Evolutionary conservation across 2,888 invertebrate species (phyloP), one percentile per base, ranked within the genome.

Genomic region (Acanthosepion lycidas): DNA sequence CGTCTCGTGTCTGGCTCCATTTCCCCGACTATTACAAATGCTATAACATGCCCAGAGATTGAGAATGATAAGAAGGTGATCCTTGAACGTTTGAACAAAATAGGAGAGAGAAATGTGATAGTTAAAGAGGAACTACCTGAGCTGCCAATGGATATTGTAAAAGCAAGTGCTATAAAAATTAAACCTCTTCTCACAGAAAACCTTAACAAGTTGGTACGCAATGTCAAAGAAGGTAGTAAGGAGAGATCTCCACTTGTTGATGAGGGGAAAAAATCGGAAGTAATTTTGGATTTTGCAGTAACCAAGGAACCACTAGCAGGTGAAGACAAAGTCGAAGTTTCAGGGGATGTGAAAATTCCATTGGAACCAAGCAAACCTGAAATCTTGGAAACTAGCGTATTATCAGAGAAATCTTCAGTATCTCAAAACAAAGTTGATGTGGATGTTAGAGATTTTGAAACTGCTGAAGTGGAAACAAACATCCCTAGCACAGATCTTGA

Each of bases 61-160:
- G 51, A n/a, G 1, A 53, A 93, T 0, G 93, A 93, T 53, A 93
- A 93, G 28, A 53, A 51, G 51, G 9, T 53, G 12, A 93, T 93
- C 53, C 53, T 93, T 15, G 93, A 93, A 51, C 49, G 93, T n/a
- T 15, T 93, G 9, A 23, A 8, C 18, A 93, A 93, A 93, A 93
- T 93, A n/a, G n/a, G n/a, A 2, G 93, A 53, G 28, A 51, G n/a
- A 20, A 93, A 53, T n/a, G 28, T 53, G 23, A 33, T 93, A 28
- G 53, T 6, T 26, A 93, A 93, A 12, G 93, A 93, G 33, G 93
- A 93, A 93, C 53, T 93, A 1, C 93, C 93, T 1, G 93, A 93
- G 18, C 33, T 93, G 12, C 93, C 93, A 28, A 93, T 93, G 93
- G 93, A 93, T 93, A 23, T 93, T 28, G 51, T 93, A 18, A 93